Evolutionary conservation across 2,888 invertebrate species (phyloP), one percentile per base, ranked within the genome.

Genomic region (Glaucopsyche alexis): DNA sequence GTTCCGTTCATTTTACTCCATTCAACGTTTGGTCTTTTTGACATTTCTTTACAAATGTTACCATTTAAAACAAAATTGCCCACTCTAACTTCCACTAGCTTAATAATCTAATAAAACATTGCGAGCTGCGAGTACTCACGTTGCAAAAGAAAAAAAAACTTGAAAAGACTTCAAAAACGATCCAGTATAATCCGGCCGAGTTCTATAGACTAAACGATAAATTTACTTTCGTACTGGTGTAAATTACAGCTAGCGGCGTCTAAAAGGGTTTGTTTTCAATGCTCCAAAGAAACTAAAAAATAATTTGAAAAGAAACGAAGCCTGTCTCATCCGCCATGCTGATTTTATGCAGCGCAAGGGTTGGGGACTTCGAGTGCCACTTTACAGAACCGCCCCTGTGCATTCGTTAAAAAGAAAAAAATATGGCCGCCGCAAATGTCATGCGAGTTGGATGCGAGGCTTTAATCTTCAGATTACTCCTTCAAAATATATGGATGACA

Each of bases 361-460:
- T 87, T 86, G 87, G 91, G 88, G 86, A 81, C 83, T 84, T 88
- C 84, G 90, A 93, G 92, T 90, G 87, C 80, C 86, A 87, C 92
- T 92, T 89, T 83, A 76, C 76, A 82, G 89, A 82, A 87, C 91
- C 91, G 90, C 91, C 91, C 91, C 87, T 79, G 81, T 82, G 85
- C 82, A 81, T 84, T 85, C 81, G 82, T 82, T 80, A 82, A 81
- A 81, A 82, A 79, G 77, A 75, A 85, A 88, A 84, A 85, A 87
- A 85, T 76, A 88, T 89, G 89, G 89, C 88, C 82, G 80, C 81
- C 79, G 78, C 77, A 76, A 76, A 77, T 77, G 76, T 79, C 79
- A 81, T 77, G 80, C 79, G 79, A 80, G 79, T 76, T 78, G 78
- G 76, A 77, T 77, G 79, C 76, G 76, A 75, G 77, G 76, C 85